phyloP scores from a whole-genome alignment of 2,113 vertebrate species.

The Nicator chloris region DNA sequence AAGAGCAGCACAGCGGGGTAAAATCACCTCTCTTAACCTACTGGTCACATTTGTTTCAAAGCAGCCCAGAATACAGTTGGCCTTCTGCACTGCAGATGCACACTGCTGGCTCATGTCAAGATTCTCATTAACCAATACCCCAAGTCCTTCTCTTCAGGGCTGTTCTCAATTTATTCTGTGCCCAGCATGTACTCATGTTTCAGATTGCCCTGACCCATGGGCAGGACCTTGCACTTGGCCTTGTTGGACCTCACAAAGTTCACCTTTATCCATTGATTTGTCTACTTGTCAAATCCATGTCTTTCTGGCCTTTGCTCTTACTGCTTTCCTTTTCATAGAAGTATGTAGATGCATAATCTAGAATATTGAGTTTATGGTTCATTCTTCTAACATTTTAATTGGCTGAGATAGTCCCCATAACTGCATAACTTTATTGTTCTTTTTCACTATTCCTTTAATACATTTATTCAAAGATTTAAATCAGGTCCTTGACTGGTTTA shows the following conservation, averaged over 20 bases:
- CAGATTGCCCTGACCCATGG: neutral
- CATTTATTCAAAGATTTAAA: neutral
- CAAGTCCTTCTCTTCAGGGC: neutral
- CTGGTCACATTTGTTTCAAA: neutral
- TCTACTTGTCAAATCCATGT: neutral
- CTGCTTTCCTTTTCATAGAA: neutral
- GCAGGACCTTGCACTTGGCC: neutral
- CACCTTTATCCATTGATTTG: neutral
- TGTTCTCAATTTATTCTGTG: neutral
- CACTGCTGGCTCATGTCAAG: neutral
- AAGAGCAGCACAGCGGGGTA: neutral
- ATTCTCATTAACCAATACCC: neutral
- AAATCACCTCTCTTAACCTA: neutral
- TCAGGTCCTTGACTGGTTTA: neutral
- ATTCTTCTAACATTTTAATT: neutral
- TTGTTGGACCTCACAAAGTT: neutral
- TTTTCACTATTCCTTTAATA: neutral
- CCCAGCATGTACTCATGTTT: rapidly evolving
- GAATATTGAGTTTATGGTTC: neutral
- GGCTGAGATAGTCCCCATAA: neutral
- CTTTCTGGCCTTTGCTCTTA: neutral
- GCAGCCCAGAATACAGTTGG: neutral
- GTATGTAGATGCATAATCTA: neutral
- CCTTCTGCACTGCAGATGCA: neutral
- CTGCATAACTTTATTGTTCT: neutral